Percentiles rank a stretch among this genome's conserved stretches.
Evolutionary conservation across 2,113 vertebrate species (phyloP).

Genomic region (Laticauda laticaudata): DNA sequence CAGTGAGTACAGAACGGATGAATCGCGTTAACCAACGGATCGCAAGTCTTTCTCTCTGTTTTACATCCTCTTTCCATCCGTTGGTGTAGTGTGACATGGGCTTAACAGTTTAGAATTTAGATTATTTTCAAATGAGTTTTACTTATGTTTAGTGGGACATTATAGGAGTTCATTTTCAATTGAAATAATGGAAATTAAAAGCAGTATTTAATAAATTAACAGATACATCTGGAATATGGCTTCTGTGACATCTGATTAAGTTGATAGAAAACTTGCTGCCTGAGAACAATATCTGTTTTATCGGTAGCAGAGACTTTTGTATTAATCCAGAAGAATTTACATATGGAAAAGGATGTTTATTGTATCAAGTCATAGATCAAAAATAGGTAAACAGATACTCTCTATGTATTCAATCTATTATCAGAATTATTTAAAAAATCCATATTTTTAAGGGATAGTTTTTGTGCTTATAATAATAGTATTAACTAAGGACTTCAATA

Average conservation of each 20-base stretch:
- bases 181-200: background rate
- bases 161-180: background rate
- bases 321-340: background rate
- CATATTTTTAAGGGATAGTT: constrained; percentile 14
- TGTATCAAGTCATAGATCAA: background rate
- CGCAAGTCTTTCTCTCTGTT: too few relatives aligned
- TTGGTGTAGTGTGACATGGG: too few relatives aligned
- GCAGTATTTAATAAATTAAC: background rate
- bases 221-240: background rate
- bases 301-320: background rate
- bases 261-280: background rate
- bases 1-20: too few relatives aligned
- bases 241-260: background rate
- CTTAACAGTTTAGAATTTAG: background rate
- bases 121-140: background rate
- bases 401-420: background rate
- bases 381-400: background rate
- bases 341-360: background rate
- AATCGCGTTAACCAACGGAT: too few relatives aligned
- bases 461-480: constrained; percentile 33
- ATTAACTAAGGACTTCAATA: constrained; percentile 30
- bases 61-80: too few relatives aligned
- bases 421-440: background rate
- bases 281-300: background rate
- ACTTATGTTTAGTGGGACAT: background rate